Evolutionary conservation across 2,113 vertebrate species (phyloP).

Genomic region (Amia ocellicauda): DNA sequence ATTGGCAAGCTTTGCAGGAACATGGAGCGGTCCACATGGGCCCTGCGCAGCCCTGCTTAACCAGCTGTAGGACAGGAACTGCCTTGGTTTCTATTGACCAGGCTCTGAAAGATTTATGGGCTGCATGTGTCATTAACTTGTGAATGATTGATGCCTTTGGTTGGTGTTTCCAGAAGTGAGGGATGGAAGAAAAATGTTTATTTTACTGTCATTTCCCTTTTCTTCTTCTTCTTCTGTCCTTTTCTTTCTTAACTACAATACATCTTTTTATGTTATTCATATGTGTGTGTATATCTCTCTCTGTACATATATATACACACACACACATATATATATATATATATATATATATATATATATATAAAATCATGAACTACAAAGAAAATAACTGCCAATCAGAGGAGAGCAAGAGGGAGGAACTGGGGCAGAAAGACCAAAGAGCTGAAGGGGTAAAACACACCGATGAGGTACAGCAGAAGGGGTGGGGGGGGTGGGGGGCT

Average conservation of each 20-base stretch:
- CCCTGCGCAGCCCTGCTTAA: slow-evolving; percentile 30
- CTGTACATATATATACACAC: too few relatives aligned
- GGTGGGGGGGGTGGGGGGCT: slow-evolving; percentile 6
- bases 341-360: too few relatives aligned
- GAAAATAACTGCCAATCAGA: too few relatives aligned
- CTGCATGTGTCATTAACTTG: slow-evolving; percentile 71
- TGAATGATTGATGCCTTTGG: slow-evolving; percentile 72
- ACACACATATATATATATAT: too few relatives aligned
- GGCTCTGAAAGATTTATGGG: slow-evolving; percentile 69
- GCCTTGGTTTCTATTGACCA: slow-evolving; percentile 55
- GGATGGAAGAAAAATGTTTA: slow-evolving; percentile 44
- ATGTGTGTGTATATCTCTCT: background rate
- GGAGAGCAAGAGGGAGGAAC: too few relatives aligned
- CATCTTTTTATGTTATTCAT: too few relatives aligned
- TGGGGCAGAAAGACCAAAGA: background rate
- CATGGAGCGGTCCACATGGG: slow-evolving; percentile 38
- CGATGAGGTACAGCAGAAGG: background rate
- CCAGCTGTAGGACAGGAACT: slow-evolving; percentile 68
- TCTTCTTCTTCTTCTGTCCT: slow-evolving; percentile 8
- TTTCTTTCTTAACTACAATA: slow-evolving; percentile 4
- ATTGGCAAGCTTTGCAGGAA: slow-evolving; percentile 47
- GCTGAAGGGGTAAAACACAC: too few relatives aligned
- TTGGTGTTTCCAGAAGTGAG: slow-evolving; percentile 67
- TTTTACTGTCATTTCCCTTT: slow-evolving; percentile 24
- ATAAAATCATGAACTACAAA: too few relatives aligned